phyloP scores from a whole-genome alignment of 2,113 vertebrate species.

The Loxodonta africana region DNA sequence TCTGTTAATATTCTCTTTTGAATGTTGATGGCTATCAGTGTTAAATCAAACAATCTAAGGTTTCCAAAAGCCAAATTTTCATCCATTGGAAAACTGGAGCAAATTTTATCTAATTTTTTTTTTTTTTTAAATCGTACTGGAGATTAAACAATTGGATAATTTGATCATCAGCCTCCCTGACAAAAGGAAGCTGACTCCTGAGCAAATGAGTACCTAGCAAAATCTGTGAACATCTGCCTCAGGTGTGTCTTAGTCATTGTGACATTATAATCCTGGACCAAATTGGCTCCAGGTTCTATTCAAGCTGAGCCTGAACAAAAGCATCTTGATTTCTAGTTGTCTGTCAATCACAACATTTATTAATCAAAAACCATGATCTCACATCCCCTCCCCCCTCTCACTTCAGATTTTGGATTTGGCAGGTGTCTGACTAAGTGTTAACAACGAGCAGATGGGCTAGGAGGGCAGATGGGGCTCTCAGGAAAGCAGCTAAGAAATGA shows the following conservation, averaged over 20 bases:
- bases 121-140: background rate
- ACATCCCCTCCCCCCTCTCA: constrained; percentile 47
- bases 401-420: constrained; percentile 76
- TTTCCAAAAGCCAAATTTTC: constrained; percentile 45
- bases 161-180: background rate
- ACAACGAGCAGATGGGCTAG: constrained; percentile 81
- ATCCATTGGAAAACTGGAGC: background rate
- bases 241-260: background rate
- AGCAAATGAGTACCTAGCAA: background rate
- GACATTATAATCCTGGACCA: constrained; percentile 4
- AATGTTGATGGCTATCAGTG: background rate
- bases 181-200: background rate
- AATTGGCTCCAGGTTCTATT: background rate
- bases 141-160: constrained; percentile 58
- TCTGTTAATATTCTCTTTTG: constrained; percentile 59
- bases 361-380: constrained; percentile 74
- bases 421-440: constrained; percentile 78
- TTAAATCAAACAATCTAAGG: constrained; percentile 51
- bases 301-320: constrained; percentile 23
- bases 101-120: constrained; percentile 44
- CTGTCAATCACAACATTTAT: constrained; percentile 68
- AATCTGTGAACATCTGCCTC: background rate
- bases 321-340: constrained; percentile 28
- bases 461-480: constrained; percentile 57
- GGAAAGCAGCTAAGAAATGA: constrained; percentile 28